Evolutionary conservation across 2,797 vertebrate genomes (phyloP).

Genomic region (Chromobotia macracanthus): DNA sequence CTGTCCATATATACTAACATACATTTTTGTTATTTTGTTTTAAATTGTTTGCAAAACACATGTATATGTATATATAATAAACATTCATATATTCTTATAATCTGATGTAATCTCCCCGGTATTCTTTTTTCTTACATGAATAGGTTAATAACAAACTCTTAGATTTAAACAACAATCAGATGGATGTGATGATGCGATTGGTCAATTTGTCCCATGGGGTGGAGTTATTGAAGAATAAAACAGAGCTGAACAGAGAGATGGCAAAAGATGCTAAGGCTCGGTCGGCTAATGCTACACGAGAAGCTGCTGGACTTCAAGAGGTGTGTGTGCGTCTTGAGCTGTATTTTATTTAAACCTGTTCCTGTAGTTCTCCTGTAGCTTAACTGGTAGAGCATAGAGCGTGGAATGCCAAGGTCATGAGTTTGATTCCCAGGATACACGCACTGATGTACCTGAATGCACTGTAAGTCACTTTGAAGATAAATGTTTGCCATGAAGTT

Average conservation of each 20-base stretch:
- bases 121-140: background rate
- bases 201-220: conserved; percentile 72
- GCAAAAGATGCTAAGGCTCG: conserved; percentile 70
- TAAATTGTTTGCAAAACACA: too few species aligned
- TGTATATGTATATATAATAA: too few species aligned
- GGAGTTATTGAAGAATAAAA: conserved; percentile 71
- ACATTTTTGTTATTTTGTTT: too few species aligned
- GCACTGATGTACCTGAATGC: too few species aligned
- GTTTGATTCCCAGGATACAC: too few species aligned
- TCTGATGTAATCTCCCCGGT: background rate
- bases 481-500: too few species aligned
- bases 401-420: too few species aligned
- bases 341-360: background rate
- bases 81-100: background rate
- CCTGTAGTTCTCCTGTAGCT: too few species aligned
- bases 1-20: too few species aligned
- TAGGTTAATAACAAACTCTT: conserved; percentile 74
- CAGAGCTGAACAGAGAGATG: conserved; percentile 68
- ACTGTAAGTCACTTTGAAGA: too few species aligned
- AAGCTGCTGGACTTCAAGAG: conserved; percentile 71
- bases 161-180: conserved; percentile 75
- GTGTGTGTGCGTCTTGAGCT: conserved; percentile 62
- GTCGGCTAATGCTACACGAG: conserved; percentile 70
- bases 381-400: too few species aligned
- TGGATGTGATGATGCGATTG: conserved; percentile 73